Conservation (phyloP, 1,140 invertebrate genomes). For the Drosophila novamexicana region DNA sequence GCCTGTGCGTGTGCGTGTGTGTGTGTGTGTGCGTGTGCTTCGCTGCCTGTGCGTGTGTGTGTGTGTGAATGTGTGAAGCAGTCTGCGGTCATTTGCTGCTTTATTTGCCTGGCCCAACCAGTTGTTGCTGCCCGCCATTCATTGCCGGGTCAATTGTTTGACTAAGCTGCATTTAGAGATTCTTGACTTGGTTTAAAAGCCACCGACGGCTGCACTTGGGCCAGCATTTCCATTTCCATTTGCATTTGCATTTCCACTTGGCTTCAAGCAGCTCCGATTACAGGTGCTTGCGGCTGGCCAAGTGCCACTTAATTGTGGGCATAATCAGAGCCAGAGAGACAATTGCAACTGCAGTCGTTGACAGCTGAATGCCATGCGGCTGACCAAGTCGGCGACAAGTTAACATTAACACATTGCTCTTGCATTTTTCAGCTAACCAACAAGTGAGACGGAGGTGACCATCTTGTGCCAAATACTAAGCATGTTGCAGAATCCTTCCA, state of each 20-base stretch:
- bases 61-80: constrained; percentile 12
- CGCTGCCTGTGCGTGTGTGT: neutral
- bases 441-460: constrained; percentile 17
- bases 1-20: constrained; percentile 4
- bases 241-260: constrained; percentile 4
- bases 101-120: constrained; percentile 31
- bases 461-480: constrained; percentile 67
- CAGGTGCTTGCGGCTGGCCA: constrained; percentile 13
- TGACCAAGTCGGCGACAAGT: constrained; percentile 29
- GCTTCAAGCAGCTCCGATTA: constrained; percentile 25
- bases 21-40: neutral
- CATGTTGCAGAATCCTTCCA: constrained; percentile 84
- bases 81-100: constrained; percentile 43
- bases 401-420: constrained; percentile 43
- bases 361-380: constrained; percentile 37
- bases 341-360: constrained; percentile 62
- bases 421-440: constrained; percentile 39
- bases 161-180: constrained; percentile 16
- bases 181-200: constrained; percentile 22
- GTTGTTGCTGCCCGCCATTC: constrained; percentile 38
- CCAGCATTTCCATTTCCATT: constrained; percentile 12
- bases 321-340: constrained; percentile 32
- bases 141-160: constrained; percentile 45
- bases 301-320: constrained; percentile 69
- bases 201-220: neutral